Evolutionary conservation across 1,140 invertebrate species (phyloP).

Genomic region (Drosophila asahinai): DNA sequence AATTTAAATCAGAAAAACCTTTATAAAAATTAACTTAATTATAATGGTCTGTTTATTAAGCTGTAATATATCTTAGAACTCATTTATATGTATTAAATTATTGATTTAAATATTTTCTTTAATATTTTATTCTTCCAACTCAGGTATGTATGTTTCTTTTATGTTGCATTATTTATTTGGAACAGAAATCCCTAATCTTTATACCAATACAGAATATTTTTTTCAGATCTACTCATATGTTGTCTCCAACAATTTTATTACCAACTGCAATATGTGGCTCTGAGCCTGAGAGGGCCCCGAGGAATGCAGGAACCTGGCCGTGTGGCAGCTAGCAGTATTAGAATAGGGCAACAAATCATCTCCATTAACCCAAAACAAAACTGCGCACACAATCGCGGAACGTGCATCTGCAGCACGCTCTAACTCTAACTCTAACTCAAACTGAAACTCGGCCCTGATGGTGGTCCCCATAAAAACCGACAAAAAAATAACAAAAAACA

Average conservation of each 20-base stretch:
- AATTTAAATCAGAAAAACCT: too few species aligned
- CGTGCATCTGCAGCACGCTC: constrained; percentile 82
- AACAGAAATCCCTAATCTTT: neutral
- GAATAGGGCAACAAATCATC: constrained; percentile 84
- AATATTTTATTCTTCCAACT: too few species aligned
- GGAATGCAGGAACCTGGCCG: neutral
- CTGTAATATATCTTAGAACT: too few species aligned
- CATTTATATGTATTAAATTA: neutral
- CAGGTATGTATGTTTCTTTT: neutral
- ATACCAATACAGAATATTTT: neutral
- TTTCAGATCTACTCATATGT: neutral
- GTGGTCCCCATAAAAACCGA: constrained; percentile 68
- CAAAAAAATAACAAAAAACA: constrained; percentile 25
- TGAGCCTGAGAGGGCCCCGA: neutral
- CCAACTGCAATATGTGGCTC: neutral
- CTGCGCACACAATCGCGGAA: constrained; percentile 82
- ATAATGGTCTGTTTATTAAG: too few species aligned
- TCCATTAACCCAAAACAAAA: constrained; percentile 85
- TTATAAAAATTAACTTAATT: too few species aligned
- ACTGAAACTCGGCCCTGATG: constrained; percentile 65
- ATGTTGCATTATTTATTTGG: too few species aligned
- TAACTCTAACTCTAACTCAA: constrained; percentile 35
- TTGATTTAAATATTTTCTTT: neutral
- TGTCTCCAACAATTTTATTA: constrained; percentile 15
- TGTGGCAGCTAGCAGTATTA: constrained; percentile 50